A percentile compares a stretch with the other conserved stretches of the same genome.
Conservation (phyloP, 2,113 vertebrate species). For the Ramphastos sulfuratus region DNA sequence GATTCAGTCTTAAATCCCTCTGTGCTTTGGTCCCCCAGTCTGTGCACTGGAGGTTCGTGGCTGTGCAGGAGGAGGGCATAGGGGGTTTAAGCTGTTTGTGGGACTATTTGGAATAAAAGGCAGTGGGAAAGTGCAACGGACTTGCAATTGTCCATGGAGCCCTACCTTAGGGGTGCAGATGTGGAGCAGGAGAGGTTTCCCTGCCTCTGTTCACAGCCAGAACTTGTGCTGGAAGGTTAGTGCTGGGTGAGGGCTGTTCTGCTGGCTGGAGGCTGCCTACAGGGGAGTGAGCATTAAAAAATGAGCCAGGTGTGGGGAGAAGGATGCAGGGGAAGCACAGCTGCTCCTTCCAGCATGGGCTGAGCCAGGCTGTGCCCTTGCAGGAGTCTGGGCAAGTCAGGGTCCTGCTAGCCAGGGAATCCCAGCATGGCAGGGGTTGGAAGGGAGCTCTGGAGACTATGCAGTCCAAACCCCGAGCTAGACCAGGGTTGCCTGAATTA, state of each 20-base stretch:
- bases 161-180: not conserved
- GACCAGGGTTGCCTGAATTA: too few relatives aligned
- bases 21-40: not conserved
- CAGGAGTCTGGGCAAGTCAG: not conserved
- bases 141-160: not conserved
- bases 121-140: not conserved
- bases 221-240: fast-evolving
- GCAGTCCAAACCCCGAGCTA: too few relatives aligned
- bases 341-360: not conserved
- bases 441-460: too few relatives aligned
- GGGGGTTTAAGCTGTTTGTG: not conserved
- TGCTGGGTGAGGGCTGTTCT: not conserved
- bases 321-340: not conserved
- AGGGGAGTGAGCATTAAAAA: fast-evolving
- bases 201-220: not conserved
- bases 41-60: not conserved
- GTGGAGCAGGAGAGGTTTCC: not conserved
- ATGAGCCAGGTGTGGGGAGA: not conserved
- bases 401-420: not conserved
- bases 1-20: not conserved
- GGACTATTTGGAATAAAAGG: not conserved
- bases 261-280: not conserved
- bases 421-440: too few relatives aligned
- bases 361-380: not conserved
- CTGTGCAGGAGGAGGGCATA: not conserved